phyloP scores from a whole-genome alignment of 2,113 vertebrate species.

The Phrynocephalus versicolor region DNA sequence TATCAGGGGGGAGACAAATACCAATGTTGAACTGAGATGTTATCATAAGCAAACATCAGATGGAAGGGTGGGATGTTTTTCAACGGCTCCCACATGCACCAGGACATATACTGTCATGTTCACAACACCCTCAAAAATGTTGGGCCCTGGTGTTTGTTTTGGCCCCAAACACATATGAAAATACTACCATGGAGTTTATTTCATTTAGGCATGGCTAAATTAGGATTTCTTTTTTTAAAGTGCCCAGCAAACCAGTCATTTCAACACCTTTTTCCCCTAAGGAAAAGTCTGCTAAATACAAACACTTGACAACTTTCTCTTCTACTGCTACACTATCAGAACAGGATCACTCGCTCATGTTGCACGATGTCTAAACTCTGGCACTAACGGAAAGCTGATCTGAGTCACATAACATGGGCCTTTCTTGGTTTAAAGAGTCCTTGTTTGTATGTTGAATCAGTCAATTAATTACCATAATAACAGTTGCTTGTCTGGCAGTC shows the following conservation, averaged over 20 bases:
- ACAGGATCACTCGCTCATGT: constrained; percentile 37
- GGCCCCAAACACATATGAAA: not conserved
- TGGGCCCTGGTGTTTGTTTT: not conserved
- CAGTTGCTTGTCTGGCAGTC: constrained; percentile 66
- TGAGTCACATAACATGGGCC: constrained; percentile 57
- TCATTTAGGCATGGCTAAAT: not conserved
- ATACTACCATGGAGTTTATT: not conserved
- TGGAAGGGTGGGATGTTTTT: not conserved
- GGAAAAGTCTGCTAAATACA: not conserved
- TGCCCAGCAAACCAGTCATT: not conserved
- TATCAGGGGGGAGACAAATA: not conserved
- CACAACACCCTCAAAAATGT: not conserved
- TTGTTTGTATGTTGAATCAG: constrained; percentile 73
- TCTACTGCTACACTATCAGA: constrained; percentile 18
- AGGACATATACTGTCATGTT: not conserved
- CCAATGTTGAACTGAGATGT: not conserved
- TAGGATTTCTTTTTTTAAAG: accelerated
- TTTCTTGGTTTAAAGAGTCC: constrained; percentile 71
- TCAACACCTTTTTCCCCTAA: not conserved
- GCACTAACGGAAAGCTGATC: constrained; percentile 70
- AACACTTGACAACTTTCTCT: not conserved
- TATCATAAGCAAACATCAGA: not conserved
- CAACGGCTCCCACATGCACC: not conserved
- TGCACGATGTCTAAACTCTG: constrained; percentile 53
- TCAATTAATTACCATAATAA: constrained; percentile 78